Evolutionary conservation across 2,113 vertebrate genomes (phyloP).

Genomic region (Nothobranchius furzeri): DNA sequence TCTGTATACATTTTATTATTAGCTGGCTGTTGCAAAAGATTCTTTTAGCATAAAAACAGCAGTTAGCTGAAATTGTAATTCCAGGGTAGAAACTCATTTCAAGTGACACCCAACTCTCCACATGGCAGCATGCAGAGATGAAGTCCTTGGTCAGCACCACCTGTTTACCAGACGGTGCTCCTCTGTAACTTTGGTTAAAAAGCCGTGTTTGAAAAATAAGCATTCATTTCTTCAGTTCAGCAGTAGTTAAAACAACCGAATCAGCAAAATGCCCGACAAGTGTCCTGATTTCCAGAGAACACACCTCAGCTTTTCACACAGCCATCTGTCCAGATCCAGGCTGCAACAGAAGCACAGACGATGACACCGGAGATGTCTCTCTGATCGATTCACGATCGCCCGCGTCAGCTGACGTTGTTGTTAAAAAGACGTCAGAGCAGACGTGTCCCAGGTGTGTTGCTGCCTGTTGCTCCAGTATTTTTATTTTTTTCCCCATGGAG

Average conservation of each 20-base stretch:
- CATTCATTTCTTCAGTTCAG: not conserved
- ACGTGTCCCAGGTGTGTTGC: constrained; percentile 65
- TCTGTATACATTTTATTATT: too few relatives aligned
- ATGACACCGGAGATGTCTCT: constrained; percentile 40
- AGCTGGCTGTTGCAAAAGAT: too few relatives aligned
- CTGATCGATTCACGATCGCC: constrained; percentile 9
- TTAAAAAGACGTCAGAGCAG: constrained; percentile 41
- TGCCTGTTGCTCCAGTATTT: constrained; percentile 64
- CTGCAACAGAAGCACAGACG: constrained; percentile 28
- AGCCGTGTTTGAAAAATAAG: not conserved
- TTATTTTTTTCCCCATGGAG: constrained; percentile 42
- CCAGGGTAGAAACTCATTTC: too few relatives aligned
- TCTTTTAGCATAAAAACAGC: too few relatives aligned
- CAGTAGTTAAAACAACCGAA: constrained; percentile 16
- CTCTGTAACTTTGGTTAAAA: constrained; percentile 4
- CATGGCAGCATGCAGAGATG: not conserved
- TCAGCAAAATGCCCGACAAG: constrained; percentile 29
- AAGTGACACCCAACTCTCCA: too few relatives aligned
- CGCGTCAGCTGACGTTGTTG: constrained; percentile 25
- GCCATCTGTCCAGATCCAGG: constrained; percentile 48
- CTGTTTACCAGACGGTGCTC: not conserved
- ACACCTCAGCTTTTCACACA: constrained; percentile 42
- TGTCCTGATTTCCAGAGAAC: constrained; percentile 19
- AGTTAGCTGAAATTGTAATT: too few relatives aligned
- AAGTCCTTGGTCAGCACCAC: not conserved